phyloP scores from a whole-genome alignment of 1,140 invertebrate species.

The Cydia fagiglandana region DNA sequence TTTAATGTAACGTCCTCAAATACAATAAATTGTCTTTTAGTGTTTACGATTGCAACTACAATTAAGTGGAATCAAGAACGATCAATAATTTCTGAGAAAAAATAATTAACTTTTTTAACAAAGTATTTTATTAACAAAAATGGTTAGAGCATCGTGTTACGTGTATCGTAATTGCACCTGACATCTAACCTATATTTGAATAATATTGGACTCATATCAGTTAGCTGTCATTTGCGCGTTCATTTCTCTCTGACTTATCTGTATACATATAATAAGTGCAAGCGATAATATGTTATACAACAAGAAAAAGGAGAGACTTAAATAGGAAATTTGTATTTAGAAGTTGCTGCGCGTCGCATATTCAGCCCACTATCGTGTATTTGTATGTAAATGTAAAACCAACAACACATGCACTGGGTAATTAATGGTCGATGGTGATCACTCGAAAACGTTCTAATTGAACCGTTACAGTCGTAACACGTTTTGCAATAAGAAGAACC shows the following conservation, averaged over 20 bases:
- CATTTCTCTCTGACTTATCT: too few relatives aligned
- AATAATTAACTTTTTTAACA: too few relatives aligned
- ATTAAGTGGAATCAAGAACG: background rate
- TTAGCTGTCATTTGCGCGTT: too few relatives aligned
- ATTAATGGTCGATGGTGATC: background rate
- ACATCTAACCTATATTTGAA: too few relatives aligned
- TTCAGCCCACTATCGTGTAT: background rate
- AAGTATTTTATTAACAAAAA: too few relatives aligned
- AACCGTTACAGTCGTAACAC: background rate
- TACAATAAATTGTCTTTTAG: background rate
- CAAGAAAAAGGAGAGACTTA: background rate
- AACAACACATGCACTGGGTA: conserved; percentile 1
- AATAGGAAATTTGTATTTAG: background rate
- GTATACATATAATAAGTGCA: too few relatives aligned
- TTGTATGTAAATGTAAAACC: conserved; percentile 3
- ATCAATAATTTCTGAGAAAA: background rate
- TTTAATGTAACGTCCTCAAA: conserved; percentile 10
- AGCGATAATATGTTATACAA: too few relatives aligned
- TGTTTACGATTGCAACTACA: background rate
- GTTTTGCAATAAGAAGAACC: background rate
- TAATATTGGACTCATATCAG: too few relatives aligned
- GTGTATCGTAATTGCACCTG: too few relatives aligned
- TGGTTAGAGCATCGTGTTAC: too few relatives aligned
- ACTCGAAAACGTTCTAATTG: background rate
- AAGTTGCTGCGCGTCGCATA: background rate